A percentile compares a stretch with the other conserved stretches of the same genome.
Conservation (phyloP, 2,888 invertebrate genomes). For the Nematopogon swammerdamellus region DNA sequence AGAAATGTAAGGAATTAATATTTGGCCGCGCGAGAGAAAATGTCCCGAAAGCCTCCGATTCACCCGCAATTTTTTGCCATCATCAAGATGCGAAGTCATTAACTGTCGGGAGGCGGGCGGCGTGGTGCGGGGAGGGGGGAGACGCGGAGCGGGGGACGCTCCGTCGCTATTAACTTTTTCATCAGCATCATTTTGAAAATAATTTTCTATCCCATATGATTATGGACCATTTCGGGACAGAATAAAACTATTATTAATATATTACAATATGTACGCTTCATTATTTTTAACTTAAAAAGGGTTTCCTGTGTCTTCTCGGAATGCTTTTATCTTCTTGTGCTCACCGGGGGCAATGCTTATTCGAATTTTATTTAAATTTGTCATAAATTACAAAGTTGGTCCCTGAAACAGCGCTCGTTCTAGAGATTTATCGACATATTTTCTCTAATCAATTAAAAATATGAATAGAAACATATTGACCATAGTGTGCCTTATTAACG, state of each 20-base stretch:
- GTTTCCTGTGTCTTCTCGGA: background rate
- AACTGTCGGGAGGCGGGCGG: background rate
- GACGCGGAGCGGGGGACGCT: background rate
- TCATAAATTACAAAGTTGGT: too few species aligned
- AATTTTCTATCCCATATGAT: constrained; percentile 53
- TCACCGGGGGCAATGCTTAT: too few species aligned
- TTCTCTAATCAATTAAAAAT: too few species aligned
- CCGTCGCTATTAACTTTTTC: constrained; percentile 32
- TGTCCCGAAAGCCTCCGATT: background rate
- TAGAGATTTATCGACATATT: too few species aligned
- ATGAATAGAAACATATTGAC: too few species aligned
- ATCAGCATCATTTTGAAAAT: constrained; percentile 38
- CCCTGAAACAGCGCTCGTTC: too few species aligned
- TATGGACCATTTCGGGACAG: constrained; percentile 43
- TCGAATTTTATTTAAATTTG: too few species aligned
- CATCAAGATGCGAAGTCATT: background rate
- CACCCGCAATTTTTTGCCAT: background rate
- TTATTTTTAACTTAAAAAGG: background rate
- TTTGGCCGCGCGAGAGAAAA: background rate
- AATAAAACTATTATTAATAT: constrained; percentile 49
- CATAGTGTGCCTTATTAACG: too few species aligned
- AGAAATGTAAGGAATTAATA: background rate
- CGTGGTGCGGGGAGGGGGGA: background rate
- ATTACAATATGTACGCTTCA: constrained; percentile 17
- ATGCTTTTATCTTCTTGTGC: too few species aligned